Evolutionary conservation across 2,113 vertebrate genomes (phyloP), one percentile per base, ranked within the genome.

Genomic region (Rhegmatorhina hoffmannsi): DNA sequence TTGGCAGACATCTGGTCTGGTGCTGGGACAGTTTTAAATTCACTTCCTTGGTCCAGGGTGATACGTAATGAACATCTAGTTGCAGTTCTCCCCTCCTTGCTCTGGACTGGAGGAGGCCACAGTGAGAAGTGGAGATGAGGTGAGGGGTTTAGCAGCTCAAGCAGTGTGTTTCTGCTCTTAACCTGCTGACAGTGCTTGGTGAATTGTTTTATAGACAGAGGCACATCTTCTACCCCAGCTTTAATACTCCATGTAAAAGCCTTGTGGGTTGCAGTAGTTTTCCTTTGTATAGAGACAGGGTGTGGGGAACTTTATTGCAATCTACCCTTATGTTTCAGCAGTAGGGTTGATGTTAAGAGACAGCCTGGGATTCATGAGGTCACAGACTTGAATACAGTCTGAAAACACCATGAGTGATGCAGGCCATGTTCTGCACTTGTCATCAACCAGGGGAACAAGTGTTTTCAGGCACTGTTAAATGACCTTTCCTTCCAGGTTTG

Each of bases 211-310:
- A 9, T 24, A 77, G 60, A 13, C 47, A 38, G 55, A 84, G 64
- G 43, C 24, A 38, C 0, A 1, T 67, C 59, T 74, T 74, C 25
- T 23, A 14, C 0, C 0, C 38, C 34, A 44, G 79, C 79, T 74
- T 50, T 53, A 17, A 33, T 52, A 0, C 25, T 86, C 47, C 72
- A 56, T 43, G 9, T 81, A 55, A 77, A 60, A 66, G 26, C 68
- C 50, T 79, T 49, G 24, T 4, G 20, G 46, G 47, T 50, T 74
- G 68, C 36, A 23, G 29, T 68, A 36, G 24, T 89, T 76, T 84
- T 84, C 33, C 38, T 87, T 73, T 60, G 36, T 72, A 24, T 7
- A 55, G 31, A 44, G 33, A 52, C 36, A 53, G 38, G 28, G 50
- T 62, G 38, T 53, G 66, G 29, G 49, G 66, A 36, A 28, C 52